Percentiles rank a stretch among this genome's conserved stretches.
Conservation (phyloP, 2,888 invertebrate species). For the Diachrysia chrysitis region DNA sequence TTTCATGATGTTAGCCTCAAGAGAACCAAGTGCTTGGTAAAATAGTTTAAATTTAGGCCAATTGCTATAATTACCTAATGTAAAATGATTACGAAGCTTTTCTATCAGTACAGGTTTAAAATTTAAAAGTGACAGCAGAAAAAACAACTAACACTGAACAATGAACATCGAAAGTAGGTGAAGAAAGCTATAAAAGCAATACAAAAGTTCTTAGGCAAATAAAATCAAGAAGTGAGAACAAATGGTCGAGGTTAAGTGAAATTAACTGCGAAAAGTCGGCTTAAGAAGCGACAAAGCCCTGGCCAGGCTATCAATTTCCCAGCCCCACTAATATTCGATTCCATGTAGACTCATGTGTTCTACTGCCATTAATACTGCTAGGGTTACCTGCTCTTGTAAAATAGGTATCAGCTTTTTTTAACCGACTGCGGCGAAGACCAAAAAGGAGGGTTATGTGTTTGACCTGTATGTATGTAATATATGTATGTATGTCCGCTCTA, state of each 20-base stretch:
- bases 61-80: too few relatives aligned
- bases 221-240: constrained; percentile 68
- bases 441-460: too few relatives aligned
- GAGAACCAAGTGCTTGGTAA: too few relatives aligned
- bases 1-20: too few relatives aligned
- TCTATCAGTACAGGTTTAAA: too few relatives aligned
- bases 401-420: constrained; percentile 6
- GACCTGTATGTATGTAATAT: too few relatives aligned
- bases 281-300: constrained; percentile 67
- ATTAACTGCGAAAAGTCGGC: constrained; percentile 75
- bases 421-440: too few relatives aligned
- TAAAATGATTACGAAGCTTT: too few relatives aligned
- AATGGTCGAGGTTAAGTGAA: constrained; percentile 76
- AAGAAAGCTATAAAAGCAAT: constrained; percentile 11
- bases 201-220: constrained; percentile 58
- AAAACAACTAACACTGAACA: constrained; percentile 7
- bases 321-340: constrained; percentile 64
- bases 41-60: too few relatives aligned
- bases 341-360: constrained; percentile 55
- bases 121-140: not conserved
- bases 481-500: too few relatives aligned
- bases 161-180: not conserved
- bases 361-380: constrained; percentile 18
- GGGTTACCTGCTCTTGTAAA: constrained; percentile 14
- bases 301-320: constrained; percentile 72